Evolutionary conservation across 2,888 invertebrate species (phyloP), one percentile per base, ranked within the genome.

Genomic region (Itoplectis maculator): DNA sequence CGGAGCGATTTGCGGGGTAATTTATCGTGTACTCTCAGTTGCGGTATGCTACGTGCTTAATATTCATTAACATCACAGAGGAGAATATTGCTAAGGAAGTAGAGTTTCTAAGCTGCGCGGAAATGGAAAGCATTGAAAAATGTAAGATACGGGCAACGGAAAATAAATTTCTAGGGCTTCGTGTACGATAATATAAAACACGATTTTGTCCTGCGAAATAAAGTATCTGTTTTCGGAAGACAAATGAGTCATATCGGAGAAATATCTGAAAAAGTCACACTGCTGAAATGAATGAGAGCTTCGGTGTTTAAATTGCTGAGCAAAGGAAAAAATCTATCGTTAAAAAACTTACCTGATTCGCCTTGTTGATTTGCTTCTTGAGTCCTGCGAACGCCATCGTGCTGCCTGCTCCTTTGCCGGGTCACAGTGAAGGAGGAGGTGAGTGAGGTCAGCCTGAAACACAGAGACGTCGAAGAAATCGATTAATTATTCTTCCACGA

Each of bases 361-460:
- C 99, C 95, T 99, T 99, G 95, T 99, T 99, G 93, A 99, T 97
- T 94, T 99, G 99, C 94, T 99, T 99, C 94, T 98, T 99, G 88
- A 99, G 95, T 90, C 99, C 99, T 90, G 99, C 99, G 94, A 99
- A 98, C 94, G 99, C 99, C 99, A 99, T 99, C 93, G 92, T 94
- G 92, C 91, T 75, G 69, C 45, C 54, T 81, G 76, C 59, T 61
- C 65, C 77, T 79, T 81, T 65, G 68, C 73, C 69, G 69, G 75
- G 51, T 85, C 35, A 74, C 78, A n/a, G 70, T 76, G 29, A 65
- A 40, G n/a, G 29, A 40, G 29, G 23, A 51, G 29, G 37, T 47
- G 20, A 45, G n/a, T n/a, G 20, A 6, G 65, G 40, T 78, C 37
- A 51, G 47, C 29, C 85, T 80, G 72, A 66, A 83, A 82, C 51